These are phyloP conservation scores for Cataglyphis livida DNA, from an alignment of 2,888 invertebrate genomes.

Conservation along the genomic window DNA sequence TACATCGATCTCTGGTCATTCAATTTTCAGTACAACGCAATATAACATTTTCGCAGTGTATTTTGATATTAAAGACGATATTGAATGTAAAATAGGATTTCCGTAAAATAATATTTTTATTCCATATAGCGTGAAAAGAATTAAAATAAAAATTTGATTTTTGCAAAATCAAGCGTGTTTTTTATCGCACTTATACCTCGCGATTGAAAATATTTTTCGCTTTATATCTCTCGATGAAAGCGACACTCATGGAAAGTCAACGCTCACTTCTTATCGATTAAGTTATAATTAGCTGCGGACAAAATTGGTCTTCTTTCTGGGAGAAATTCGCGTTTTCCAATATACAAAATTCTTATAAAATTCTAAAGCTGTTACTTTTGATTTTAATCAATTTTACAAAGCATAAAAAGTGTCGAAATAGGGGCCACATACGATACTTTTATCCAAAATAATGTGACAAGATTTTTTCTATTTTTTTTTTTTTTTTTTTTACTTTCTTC, in stretches of 20 bases:
- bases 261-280: constrained; percentile 18
- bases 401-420: constrained; percentile 11
- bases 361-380: background rate
- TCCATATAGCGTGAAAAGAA: background rate
- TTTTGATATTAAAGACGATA: constrained; percentile 18
- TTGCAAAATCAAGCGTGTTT: background rate
- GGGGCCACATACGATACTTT: background rate
- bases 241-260: constrained; percentile 25
- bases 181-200: background rate
- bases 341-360: background rate
- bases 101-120: background rate
- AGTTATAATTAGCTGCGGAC: constrained; percentile 32
- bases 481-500: background rate
- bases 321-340: background rate
- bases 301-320: background rate
- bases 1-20: constrained; percentile 17
- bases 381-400: constrained; percentile 5
- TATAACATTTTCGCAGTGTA: background rate
- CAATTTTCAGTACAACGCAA: background rate
- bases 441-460: background rate
- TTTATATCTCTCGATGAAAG: background rate
- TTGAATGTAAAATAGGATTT: constrained; percentile 20
- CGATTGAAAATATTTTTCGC: constrained; percentile 25
- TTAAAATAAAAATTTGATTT: background rate
- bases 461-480: background rate